A percentile compares a stretch with the other conserved stretches of the same genome.
These are phyloP conservation scores for Hydra vulgaris DNA, from an alignment of 30 jellyfish, hydroid and myxozoan genomes.

Conservation along the genomic window DNA sequence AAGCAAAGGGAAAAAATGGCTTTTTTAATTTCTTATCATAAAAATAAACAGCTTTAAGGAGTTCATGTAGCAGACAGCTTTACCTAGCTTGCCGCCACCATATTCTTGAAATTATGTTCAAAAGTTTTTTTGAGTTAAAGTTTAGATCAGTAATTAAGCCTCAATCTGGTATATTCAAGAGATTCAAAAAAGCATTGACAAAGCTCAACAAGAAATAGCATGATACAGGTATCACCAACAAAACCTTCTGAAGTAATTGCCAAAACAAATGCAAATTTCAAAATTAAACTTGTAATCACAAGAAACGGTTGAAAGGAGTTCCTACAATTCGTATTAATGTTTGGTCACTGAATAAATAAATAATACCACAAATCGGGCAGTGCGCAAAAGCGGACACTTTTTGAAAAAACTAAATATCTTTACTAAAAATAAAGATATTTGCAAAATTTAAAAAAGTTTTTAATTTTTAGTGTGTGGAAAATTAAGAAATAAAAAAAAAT, in stretches of 20 bases:
- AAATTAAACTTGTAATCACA: too few species aligned
- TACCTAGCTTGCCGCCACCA: not conserved
- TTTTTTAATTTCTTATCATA: not conserved
- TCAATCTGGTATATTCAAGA: not conserved
- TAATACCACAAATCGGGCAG: too few species aligned
- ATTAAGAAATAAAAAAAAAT: too few species aligned
- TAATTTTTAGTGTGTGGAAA: too few species aligned
- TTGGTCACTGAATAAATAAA: too few species aligned
- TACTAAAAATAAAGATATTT: too few species aligned
- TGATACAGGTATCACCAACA: not conserved
- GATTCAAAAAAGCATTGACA: not conserved
- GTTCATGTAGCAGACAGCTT: not conserved
- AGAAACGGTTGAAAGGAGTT: too few species aligned
- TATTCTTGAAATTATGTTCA: not conserved
- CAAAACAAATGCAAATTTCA: too few species aligned
- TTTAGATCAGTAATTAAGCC: not conserved
- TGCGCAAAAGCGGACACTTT: too few species aligned
- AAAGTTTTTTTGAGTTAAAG: not conserved
- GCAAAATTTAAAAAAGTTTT: too few species aligned
- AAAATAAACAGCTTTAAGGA: not conserved
- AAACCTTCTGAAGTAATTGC: not conserved
- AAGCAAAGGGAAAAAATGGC: not conserved
- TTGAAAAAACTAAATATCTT: too few species aligned
- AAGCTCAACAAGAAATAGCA: not conserved
- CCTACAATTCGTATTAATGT: too few species aligned